A percentile compares a stretch with the other conserved stretches of the same genome.
These are phyloP conservation scores for Nycteola revayana DNA, from an alignment of 2,888 invertebrate species.

Conservation along the genomic window DNA sequence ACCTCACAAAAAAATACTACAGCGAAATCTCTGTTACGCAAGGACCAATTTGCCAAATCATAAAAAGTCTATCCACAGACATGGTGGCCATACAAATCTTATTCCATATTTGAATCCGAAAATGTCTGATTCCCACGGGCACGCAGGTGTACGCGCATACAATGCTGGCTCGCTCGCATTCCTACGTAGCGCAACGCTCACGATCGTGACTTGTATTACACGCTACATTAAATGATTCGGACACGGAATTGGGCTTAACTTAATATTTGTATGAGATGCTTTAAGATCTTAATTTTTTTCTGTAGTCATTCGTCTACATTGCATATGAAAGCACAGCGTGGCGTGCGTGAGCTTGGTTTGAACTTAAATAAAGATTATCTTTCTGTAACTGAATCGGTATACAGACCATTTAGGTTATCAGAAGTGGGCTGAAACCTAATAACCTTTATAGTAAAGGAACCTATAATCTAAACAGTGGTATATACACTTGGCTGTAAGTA, in stretches of 20 bases:
- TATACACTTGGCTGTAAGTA: too few relatives aligned
- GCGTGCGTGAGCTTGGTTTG: too few relatives aligned
- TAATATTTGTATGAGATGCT: slow-evolving; percentile 14
- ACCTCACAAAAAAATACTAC: too few relatives aligned
- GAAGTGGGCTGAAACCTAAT: too few relatives aligned
- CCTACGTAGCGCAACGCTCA: slow-evolving; percentile 28
- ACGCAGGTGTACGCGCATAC: slow-evolving; percentile 42
- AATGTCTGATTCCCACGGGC: slow-evolving; percentile 53
- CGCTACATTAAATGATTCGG: slow-evolving; percentile 24
- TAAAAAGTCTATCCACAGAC: slow-evolving; percentile 8
- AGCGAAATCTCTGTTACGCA: slow-evolving; percentile 13
- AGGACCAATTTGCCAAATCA: slow-evolving; percentile 2
- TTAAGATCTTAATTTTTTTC: too few relatives aligned
- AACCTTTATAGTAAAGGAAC: too few relatives aligned
- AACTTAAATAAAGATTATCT: too few relatives aligned
- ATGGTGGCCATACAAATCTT: slow-evolving; percentile 22
- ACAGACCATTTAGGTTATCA: too few relatives aligned
- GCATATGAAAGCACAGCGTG: too few relatives aligned
- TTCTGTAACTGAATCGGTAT: too few relatives aligned
- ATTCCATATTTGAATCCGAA: slow-evolving; percentile 25
- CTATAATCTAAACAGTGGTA: too few relatives aligned
- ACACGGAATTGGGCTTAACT: slow-evolving; percentile 14
- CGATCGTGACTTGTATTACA: slow-evolving; percentile 43
- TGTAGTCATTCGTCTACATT: too few relatives aligned
- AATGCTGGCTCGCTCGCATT: slow-evolving; percentile 49